These are phyloP conservation scores for Melanotaenia duboulayi DNA, from an alignment of 2,113 vertebrate species.

Conservation along the genomic window DNA sequence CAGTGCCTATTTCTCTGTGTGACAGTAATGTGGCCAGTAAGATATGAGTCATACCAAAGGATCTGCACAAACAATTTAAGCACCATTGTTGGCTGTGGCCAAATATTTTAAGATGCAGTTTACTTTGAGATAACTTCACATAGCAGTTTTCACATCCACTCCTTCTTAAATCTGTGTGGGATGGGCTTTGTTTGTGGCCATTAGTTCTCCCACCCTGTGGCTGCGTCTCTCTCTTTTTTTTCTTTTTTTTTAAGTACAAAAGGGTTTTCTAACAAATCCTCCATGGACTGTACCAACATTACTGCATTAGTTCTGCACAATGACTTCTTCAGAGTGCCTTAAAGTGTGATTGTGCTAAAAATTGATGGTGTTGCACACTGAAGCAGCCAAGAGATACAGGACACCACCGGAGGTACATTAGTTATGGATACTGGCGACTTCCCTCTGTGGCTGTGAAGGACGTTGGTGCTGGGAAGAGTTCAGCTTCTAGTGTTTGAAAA, in stretches of 20 bases:
- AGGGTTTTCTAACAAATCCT: slow-evolving; percentile 42
- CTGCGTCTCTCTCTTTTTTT: slow-evolving; percentile 43
- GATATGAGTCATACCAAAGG: slow-evolving; percentile 48
- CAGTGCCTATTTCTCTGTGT: slow-evolving; percentile 47
- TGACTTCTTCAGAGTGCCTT: slow-evolving; percentile 9
- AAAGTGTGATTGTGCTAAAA: slow-evolving; percentile 32
- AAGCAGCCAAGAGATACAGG: slow-evolving; percentile 27
- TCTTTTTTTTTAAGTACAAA: slow-evolving; percentile 29
- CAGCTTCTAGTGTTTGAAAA: slow-evolving; percentile 26
- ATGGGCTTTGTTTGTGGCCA: slow-evolving; percentile 32
- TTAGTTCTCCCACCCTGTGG: slow-evolving; percentile 42
- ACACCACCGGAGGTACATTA: slow-evolving; percentile 44
- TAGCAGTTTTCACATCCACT: slow-evolving; percentile 30
- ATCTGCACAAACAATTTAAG: slow-evolving; percentile 22
- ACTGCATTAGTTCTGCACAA: slow-evolving; percentile 30
- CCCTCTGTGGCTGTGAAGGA: slow-evolving; percentile 34
- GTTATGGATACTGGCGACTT: slow-evolving; percentile 27
- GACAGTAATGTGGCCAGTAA: slow-evolving; percentile 50
- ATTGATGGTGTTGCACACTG: slow-evolving; percentile 8
- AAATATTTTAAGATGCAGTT: slow-evolving; percentile 36
- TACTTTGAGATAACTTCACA: slow-evolving; percentile 11
- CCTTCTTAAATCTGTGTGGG: slow-evolving; percentile 41
- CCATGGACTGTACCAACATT: slow-evolving; percentile 31
- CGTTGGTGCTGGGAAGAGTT: slow-evolving; percentile 35
- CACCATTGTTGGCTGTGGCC: slow-evolving; percentile 22